Percentiles rank a stretch among this genome's conserved stretches.
Conservation (phyloP, 2,113 vertebrate genomes). For the Chionodraco myersi region DNA sequence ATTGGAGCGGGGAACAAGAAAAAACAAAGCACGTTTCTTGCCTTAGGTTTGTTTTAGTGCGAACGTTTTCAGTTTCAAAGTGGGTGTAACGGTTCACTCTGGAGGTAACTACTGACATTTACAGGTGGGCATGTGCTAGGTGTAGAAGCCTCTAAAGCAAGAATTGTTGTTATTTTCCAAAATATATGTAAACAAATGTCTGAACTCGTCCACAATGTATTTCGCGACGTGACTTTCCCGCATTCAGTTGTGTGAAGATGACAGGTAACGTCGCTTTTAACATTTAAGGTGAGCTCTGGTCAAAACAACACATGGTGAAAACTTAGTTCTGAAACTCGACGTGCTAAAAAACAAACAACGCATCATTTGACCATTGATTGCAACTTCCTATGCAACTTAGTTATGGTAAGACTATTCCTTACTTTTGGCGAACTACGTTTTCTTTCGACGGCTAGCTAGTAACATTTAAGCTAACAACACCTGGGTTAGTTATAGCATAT, state of each 20-base stretch:
- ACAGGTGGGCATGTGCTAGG: too few relatives aligned
- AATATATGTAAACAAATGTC: too few relatives aligned
- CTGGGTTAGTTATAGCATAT: too few relatives aligned
- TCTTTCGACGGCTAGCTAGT: not conserved
- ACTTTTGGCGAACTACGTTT: not conserved
- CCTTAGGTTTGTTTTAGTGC: not conserved
- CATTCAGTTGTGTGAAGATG: not conserved
- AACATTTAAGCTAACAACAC: slow-evolving; percentile 1
- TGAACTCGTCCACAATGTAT: too few relatives aligned
- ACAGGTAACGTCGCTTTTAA: not conserved
- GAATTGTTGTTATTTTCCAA: too few relatives aligned
- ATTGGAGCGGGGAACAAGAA: not conserved
- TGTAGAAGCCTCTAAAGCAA: too few relatives aligned
- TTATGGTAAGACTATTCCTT: not conserved
- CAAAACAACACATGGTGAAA: not conserved
- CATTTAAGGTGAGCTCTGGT: not conserved
- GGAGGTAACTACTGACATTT: too few relatives aligned
- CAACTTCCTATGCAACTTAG: not conserved
- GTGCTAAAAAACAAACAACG: not conserved
- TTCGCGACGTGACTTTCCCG: too few relatives aligned
- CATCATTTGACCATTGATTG: not conserved
- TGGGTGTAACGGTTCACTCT: too few relatives aligned
- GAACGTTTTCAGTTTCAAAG: not conserved
- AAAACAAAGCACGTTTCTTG: not conserved
- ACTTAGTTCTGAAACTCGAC: not conserved